phyloP scores from a whole-genome alignment of 2,113 vertebrate genomes.

The Gobius niger region DNA sequence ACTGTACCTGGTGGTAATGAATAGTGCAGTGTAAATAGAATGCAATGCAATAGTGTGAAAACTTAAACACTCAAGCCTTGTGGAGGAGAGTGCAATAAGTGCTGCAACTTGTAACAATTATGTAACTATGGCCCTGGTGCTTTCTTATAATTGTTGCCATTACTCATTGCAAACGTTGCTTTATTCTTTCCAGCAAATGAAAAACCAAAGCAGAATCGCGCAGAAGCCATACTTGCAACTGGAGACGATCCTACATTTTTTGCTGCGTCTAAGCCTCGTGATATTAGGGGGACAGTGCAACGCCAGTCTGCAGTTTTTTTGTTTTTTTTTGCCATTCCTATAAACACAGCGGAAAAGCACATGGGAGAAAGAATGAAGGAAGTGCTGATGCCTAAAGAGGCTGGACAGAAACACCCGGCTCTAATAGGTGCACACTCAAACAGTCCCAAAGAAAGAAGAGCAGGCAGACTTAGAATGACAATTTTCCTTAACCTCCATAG shows the following conservation, averaged over 20 bases:
- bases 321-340: constrained; percentile 29
- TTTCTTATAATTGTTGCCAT: neutral
- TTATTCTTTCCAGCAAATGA: neutral
- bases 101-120: neutral
- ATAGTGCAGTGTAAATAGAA: too few relatives aligned
- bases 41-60: too few relatives aligned
- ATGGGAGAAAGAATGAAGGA: constrained; percentile 21
- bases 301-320: constrained; percentile 43
- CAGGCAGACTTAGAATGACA: constrained; percentile 11
- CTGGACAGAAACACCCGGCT: constrained; percentile 34
- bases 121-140: neutral
- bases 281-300: constrained; percentile 18
- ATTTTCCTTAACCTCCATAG: constrained; percentile 10
- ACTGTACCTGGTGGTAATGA: too few relatives aligned
- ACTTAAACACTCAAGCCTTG: too few relatives aligned
- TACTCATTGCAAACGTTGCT: neutral
- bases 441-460: constrained; percentile 33
- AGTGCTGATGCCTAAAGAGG: constrained; percentile 34
- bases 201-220: neutral
- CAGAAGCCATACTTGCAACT: neutral
- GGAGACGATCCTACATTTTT: neutral
- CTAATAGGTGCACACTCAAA: constrained; percentile 35
- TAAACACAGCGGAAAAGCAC: constrained; percentile 29
- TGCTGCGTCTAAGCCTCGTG: constrained; percentile 14
- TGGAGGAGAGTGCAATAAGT: too few relatives aligned